These are phyloP conservation scores for Porites lobata DNA, from an alignment of 92 coral and sea anemone species.

Conservation along the genomic window DNA sequence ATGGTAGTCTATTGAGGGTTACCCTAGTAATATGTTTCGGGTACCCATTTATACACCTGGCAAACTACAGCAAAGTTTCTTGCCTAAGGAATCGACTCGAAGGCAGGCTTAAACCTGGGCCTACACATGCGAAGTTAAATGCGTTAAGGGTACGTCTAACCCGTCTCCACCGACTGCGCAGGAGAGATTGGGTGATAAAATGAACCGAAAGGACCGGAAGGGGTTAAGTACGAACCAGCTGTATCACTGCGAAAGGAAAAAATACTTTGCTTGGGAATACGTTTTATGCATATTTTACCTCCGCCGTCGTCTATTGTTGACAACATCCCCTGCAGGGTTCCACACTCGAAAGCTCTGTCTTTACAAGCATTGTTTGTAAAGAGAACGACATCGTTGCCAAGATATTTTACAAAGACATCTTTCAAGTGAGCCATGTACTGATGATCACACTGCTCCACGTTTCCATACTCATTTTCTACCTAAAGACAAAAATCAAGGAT, in stretches of 20 bases:
- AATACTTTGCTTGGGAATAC: not conserved
- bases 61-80: no score
- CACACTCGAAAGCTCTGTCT: constrained; percentile 74
- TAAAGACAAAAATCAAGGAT: not conserved
- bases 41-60: no score
- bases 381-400: constrained; percentile 88
- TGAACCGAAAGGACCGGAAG: no score
- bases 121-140: no score
- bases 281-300: constrained; percentile 44
- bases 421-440: constrained; percentile 82
- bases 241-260: not conserved
- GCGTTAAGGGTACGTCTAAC: no score
- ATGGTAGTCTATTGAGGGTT: no score
- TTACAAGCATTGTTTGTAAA: constrained; percentile 88
- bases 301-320: constrained; percentile 94
- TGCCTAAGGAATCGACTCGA: no score
- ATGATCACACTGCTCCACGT: constrained; percentile 86
- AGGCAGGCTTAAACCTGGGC: no score
- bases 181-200: no score
- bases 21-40: no score
- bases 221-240: no score
- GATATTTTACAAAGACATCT: constrained; percentile 67
- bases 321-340: constrained; percentile 78
- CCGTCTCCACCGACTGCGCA: no score
- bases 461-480: constrained; percentile 98